Conservation (phyloP, 92 coral and sea anemone genomes). For the Heteractis magnifica region DNA sequence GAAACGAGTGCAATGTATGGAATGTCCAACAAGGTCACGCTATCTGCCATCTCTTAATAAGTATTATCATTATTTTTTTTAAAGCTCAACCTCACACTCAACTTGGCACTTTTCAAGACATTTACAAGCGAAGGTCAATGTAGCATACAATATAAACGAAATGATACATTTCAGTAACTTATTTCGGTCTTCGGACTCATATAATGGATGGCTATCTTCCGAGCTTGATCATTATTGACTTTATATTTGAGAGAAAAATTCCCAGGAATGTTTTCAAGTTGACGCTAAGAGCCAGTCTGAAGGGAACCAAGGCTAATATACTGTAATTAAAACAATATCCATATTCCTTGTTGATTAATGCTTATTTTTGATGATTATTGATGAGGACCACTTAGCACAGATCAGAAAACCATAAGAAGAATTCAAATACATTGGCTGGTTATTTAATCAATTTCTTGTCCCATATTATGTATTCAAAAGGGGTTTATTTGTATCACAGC, state of each 20-base stretch:
- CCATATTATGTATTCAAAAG: not conserved
- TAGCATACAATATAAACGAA: not conserved
- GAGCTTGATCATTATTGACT: not conserved
- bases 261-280: not conserved
- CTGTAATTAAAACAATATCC: not conserved
- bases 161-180: not conserved
- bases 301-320: not conserved
- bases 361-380: not conserved
- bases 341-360: not conserved
- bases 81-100: not conserved
- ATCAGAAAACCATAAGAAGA: not conserved
- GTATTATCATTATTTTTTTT: not conserved
- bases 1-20: slow-evolving; percentile 11
- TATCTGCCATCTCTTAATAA: slow-evolving; percentile 9
- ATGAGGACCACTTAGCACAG: not conserved
- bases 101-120: not conserved
- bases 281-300: not conserved
- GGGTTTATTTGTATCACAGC: not conserved
- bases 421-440: no score
- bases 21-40: slow-evolving; percentile 16
- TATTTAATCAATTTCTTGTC: no score
- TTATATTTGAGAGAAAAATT: not conserved
- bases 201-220: not conserved
- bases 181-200: not conserved
- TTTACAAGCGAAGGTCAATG: not conserved